Conservation (phyloP, 2,888 invertebrate species). For the Lasiommata megera region DNA sequence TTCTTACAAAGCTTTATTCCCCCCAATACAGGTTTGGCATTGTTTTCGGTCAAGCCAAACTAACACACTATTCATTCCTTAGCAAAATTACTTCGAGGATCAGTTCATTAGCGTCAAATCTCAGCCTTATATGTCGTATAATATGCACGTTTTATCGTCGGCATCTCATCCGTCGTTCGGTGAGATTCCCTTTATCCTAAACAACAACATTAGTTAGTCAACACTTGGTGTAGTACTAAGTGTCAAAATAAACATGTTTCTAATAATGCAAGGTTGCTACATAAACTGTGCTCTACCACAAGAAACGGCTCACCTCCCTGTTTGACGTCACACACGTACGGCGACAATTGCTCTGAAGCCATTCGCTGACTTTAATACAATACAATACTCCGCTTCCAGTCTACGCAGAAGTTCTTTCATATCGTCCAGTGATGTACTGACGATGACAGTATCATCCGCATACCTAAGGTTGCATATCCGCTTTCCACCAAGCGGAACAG, state of each 20-base stretch:
- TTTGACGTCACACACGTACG: conserved; percentile 32
- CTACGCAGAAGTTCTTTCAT: too few species aligned
- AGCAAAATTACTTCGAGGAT: too few species aligned
- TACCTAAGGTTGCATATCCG: too few species aligned
- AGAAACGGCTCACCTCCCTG: conserved; percentile 18
- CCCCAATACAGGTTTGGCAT: not conserved
- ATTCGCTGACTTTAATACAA: conserved; percentile 25
- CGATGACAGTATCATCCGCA: too few species aligned
- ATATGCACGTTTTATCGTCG: too few species aligned
- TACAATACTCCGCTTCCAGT: not conserved
- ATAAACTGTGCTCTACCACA: conserved; percentile 4
- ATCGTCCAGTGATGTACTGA: too few species aligned
- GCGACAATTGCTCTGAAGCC: conserved; percentile 35
- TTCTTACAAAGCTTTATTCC: too few species aligned
- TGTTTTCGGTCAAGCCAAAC: not conserved
- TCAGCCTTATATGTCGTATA: too few species aligned
- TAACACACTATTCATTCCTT: not conserved
- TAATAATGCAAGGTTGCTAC: conserved; percentile 2
- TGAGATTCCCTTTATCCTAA: not conserved
- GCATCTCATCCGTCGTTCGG: too few species aligned
- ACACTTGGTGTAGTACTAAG: not conserved
- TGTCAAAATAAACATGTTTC: not conserved
- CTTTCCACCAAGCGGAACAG: too few species aligned
- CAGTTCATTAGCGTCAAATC: too few species aligned
- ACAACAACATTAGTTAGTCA: not conserved